These are phyloP conservation scores for Pedicia rivosa DNA, from an alignment of 2,888 invertebrate genomes.

Conservation along the genomic window DNA sequence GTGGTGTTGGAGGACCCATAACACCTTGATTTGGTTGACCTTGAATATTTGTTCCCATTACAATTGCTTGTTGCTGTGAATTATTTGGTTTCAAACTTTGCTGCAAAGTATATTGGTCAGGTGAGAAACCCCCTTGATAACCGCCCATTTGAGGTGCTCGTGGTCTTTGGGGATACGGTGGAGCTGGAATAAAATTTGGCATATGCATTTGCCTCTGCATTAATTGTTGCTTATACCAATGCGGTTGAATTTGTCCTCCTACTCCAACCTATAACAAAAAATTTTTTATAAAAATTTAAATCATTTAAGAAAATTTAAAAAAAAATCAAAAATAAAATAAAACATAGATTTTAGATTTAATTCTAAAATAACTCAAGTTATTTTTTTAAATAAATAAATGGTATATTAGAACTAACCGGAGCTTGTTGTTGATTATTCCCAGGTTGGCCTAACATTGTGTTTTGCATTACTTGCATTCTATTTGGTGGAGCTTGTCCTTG, in stretches of 20 bases:
- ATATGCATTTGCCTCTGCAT: constrained; percentile 36
- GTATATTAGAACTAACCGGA: constrained; percentile 28
- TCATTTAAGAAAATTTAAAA: too few species aligned
- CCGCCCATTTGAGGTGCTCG: constrained; percentile 26
- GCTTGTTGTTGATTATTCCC: constrained; percentile 22
- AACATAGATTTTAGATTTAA: too few species aligned
- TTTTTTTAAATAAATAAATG: too few species aligned
- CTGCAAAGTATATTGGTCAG: constrained; percentile 35
- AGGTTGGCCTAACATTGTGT: constrained; percentile 24
- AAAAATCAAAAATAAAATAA: not conserved
- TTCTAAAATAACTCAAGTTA: too few species aligned
- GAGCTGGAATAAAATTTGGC: constrained; percentile 23
- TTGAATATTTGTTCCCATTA: constrained; percentile 13
- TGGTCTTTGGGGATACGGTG: constrained; percentile 28
- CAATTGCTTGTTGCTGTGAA: constrained; percentile 20
- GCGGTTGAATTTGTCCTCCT: constrained; percentile 18
- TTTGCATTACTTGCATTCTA: constrained; percentile 29
- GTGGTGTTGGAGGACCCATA: constrained; percentile 56
- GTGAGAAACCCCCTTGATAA: constrained; percentile 20
- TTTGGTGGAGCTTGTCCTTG: constrained; percentile 31
- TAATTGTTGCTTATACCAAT: constrained; percentile 31
- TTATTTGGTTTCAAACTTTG: constrained; percentile 33
- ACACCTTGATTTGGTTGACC: constrained; percentile 33
- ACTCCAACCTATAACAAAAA: not conserved
- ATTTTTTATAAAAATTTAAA: too few species aligned